Evolutionary conservation across 1,140 invertebrate genomes (phyloP), one percentile per base, ranked within the genome.

Genomic region (Brachionus rubens): DNA sequence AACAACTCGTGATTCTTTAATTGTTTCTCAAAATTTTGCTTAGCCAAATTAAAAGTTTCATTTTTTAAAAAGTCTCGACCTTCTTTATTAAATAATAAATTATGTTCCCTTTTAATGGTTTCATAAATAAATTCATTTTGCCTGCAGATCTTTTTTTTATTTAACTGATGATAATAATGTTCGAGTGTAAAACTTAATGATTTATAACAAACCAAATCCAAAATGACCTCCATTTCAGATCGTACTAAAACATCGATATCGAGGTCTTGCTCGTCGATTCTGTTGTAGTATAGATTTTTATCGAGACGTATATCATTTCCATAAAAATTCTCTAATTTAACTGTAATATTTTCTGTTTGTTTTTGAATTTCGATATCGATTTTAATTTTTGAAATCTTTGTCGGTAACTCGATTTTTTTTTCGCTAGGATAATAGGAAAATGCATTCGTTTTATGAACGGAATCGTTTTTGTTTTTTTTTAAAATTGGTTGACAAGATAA

Each of bases 141-240:
- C 30, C 6, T 52, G n/a, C 0, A 56, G 6, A 30, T 56, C 16
- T 56, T 56, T n/a, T n/a, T 3, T 28, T 56, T 56, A n/a, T 2
- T 1, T 1, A 56, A n/a, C 33, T 30, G 24, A 56, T 56, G 54
- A 56, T 56, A 56, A 56, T 56, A 56, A 56, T 56, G 54, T 6
- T 56, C 54, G 33, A 56, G 26, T 30, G 26, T 30, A 33, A 30
- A 56, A 14, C 28, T 14, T 30, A 56, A 14, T 4, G 0, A 6
- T 33, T 33, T 56, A 12, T 3, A 1, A 33, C 54, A 6, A 14
- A 16, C n/a, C 7, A 36, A 1, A 56, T 56, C 54, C 28, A 56
- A 33, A 4, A 56, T 56, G 4, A 36, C 28, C 33, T 56, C 54
- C 28, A 56, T 14, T 14, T 30, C 16, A 33, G 2, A 30, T 28